Base-by-base conservation (phyloP, 1,140 invertebrate genomes). In the Neoseiulus cucumeris region DNA sequence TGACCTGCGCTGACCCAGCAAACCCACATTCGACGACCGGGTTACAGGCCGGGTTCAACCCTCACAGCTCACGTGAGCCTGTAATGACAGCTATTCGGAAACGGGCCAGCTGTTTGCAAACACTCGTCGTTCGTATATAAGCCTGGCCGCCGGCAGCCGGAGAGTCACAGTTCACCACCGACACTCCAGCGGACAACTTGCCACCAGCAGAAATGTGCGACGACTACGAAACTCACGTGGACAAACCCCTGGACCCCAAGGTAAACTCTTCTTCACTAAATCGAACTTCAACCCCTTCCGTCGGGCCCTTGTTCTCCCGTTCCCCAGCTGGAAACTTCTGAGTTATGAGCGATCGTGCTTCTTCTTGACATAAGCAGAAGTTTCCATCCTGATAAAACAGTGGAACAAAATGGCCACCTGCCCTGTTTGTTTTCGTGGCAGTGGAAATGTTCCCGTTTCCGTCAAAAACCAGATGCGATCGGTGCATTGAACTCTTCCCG, bases 221-320 rank as follows among this genome's bases (percentile, higher is more conserved):
- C 51, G 51, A 59, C 22, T 59, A 59, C 33, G 51, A 59, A 59
- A 59, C 51, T 5, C 51, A 59, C 9, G 51, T 59, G 25, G 51
- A 59, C 33, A 25, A 33, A 29, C 51, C 51, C 25, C 22, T 59
- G 51, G 51, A 59, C 22, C 51, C 51, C 22, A 33, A 59, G 51
- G 51, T 59, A 25, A 33, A 33, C 22, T 2, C 1, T 14, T 28
- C 4, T 5, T 28, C 14, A 20, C 22, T 12, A 33, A 59, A 59
- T 29, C 14, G 14, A 14, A 33, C 33, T 14, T 2, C 18, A 47
- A 4, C 18, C 18, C 5, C 14, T 22, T n/a, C n/a, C n/a, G 14
- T 22, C 45, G 7, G 25, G 5, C 4, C 28, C 45, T 6, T 47
- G 45, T 28, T 20, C 5, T 47, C 14, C 12, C 42, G 12, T 12